Evolutionary conservation across 2,113 vertebrate species (phyloP), one percentile per base, ranked within the genome.

Genomic region (Rattus rattus): DNA sequence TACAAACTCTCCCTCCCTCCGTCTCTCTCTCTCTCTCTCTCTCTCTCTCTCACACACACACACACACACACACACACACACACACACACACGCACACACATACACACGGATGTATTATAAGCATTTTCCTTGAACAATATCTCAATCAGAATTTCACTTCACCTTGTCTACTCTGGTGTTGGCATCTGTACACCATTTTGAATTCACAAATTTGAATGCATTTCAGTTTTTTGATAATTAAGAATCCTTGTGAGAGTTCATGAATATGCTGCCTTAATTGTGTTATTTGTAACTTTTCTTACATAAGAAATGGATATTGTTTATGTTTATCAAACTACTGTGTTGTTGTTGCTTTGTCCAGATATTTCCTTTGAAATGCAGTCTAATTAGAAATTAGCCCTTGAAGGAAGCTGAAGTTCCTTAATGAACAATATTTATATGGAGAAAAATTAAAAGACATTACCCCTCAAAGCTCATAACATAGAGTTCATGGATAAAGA

Each of bases 161-260:
- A 92, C 95, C 5, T 88, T 91, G 39, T 16, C 43, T 61, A 93
- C 56, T 5, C 96, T 93, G 36, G 47, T 87, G 52, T 75, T 94
- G 80, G 33, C 67, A 87, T 73, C 9, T 56, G 73, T 28, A 47
- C 72, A 76, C 73, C 43, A 96, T 95, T 95, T 96, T 95, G 30
- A 28, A 65, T 76, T 54, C 59, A 63, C 22, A 88, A 91, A 11
- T 77, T 28, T 17, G 24, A 86, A 72, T 67, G 52, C 39, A 94
- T 96, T 93, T 97, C 49, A 73, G 47, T 89, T 97, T 89, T 22
- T 8, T 52, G 39, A 65, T 65, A 86, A 91, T 83, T 96, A 80
- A 86, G 36, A 85, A 73, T 79, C 28, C 16, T 91, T 91, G 5
- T 91, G 72, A 96, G 90, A 80, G 79, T 28, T 24, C 36, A 28